These are phyloP conservation scores for Hydra vulgaris DNA, from an alignment of 30 jellyfish, hydroid and myxozoan genomes.

Conservation along the genomic window DNA sequence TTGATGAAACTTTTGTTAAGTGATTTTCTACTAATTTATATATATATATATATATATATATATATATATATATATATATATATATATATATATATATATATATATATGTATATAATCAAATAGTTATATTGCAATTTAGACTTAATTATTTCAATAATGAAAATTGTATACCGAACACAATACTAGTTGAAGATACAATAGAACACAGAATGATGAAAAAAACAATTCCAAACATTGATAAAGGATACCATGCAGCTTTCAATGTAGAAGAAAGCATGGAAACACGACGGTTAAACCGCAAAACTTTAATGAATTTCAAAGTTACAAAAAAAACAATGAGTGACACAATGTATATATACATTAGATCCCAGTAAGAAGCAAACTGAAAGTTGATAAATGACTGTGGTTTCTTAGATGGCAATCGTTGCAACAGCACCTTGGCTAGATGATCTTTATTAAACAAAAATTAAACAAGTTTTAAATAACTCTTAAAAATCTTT, in stretches of 20 bases:
- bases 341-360: conserved; percentile 63
- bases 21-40: too few relatives aligned
- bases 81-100: too few relatives aligned
- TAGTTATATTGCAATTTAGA: too few relatives aligned
- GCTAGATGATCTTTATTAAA: conserved; percentile 28
- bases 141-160: too few relatives aligned
- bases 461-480: neutral
- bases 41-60: too few relatives aligned
- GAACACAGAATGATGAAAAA: conserved; percentile 62
- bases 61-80: too few relatives aligned
- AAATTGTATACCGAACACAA: conserved; percentile 89
- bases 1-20: too few relatives aligned
- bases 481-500: neutral
- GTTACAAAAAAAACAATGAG: conserved; percentile 80
- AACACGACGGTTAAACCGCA: conserved; percentile 90
- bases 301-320: conserved; percentile 58
- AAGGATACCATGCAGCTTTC: conserved; percentile 82
- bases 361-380: conserved; percentile 88
- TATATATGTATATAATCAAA: too few relatives aligned
- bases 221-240: conserved; percentile 68
- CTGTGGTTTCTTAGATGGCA: conserved; percentile 69
- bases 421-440: conserved; percentile 39
- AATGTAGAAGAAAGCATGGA: conserved; percentile 80
- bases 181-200: conserved; percentile 45
- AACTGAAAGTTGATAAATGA: conserved; percentile 81